A percentile compares a stretch with the other conserved stretches of the same genome.
Evolutionary conservation across 2,113 vertebrate species (phyloP).

Genomic region (Melanostigma gelatinosum): DNA sequence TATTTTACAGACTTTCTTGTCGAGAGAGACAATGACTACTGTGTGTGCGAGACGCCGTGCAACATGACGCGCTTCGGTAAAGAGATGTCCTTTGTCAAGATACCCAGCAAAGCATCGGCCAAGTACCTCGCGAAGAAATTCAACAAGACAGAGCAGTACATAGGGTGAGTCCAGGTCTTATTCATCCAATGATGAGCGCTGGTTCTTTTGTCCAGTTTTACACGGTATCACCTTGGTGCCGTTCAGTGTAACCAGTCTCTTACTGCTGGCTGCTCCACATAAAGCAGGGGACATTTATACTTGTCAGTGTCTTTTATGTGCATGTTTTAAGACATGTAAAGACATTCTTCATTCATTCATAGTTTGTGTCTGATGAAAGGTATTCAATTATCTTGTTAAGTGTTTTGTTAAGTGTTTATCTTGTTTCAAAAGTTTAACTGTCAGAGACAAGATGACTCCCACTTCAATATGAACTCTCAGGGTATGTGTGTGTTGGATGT

Average conservation of each 20-base stretch:
- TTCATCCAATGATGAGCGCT: background rate
- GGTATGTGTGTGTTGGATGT: background rate
- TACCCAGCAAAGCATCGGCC: slow-evolving; percentile 98
- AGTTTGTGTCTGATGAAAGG: background rate
- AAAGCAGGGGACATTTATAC: background rate
- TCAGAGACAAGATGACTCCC: background rate
- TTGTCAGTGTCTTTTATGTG: background rate
- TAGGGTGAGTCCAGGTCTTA: slow-evolving; percentile 84
- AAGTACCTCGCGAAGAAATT: slow-evolving; percentile 99
- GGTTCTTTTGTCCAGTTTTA: background rate
- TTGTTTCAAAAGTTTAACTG: background rate
- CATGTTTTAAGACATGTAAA: background rate
- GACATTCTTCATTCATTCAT: background rate
- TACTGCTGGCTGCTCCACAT: background rate
- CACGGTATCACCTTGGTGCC: background rate
- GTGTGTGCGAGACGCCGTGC: slow-evolving; percentile 96
- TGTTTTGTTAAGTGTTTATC: no score
- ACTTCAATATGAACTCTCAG: background rate
- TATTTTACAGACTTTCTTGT: slow-evolving; percentile 92
- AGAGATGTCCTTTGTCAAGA: slow-evolving; percentile 99
- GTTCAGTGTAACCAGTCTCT: background rate
- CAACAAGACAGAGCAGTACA: slow-evolving; percentile 99
- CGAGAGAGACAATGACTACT: slow-evolving; percentile 96
- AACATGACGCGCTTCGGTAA: slow-evolving; percentile 96
- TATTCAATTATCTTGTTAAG: no score